phyloP scores from a whole-genome alignment of 1,140 invertebrate genomes.

The Drosophila tani region DNA sequence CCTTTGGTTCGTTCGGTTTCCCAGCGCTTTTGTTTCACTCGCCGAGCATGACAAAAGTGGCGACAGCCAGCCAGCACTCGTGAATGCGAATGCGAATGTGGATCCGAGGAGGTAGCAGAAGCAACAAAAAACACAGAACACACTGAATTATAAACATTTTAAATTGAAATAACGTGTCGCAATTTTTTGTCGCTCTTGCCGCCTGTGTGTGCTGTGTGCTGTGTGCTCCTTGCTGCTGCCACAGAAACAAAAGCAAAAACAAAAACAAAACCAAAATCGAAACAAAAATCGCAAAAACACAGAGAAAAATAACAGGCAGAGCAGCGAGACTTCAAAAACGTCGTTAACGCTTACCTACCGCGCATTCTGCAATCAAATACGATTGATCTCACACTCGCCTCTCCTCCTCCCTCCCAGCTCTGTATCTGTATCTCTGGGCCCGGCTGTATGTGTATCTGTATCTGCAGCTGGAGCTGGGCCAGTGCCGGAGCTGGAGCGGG shows the following conservation, averaged over 20 bases:
- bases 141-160: conserved; percentile 84
- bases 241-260: conserved; percentile 25
- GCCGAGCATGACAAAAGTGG: conserved; percentile 65
- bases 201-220: conserved; percentile 18
- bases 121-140: conserved; percentile 49
- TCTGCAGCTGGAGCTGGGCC: conserved; percentile 26
- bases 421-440: conserved; percentile 11
- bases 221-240: conserved; percentile 48
- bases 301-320: conserved; percentile 32
- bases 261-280: conserved; percentile 33
- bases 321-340: conserved; percentile 76
- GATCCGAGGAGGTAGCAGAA: conserved; percentile 38
- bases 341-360: conserved; percentile 83
- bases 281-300: conserved; percentile 7
- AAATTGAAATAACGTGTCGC: conserved; percentile 83
- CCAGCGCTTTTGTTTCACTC: conserved; percentile 59
- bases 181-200: conserved; percentile 70
- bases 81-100: conserved; percentile 21
- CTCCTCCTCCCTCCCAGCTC: neutral
- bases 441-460: conserved; percentile 21
- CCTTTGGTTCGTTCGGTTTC: conserved; percentile 35
- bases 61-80: conserved; percentile 54
- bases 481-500: conserved; percentile 5
- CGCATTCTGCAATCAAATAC: conserved; percentile 82
- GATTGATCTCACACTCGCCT: conserved; percentile 75